Percentiles rank a stretch among this genome's conserved stretches.
These are phyloP conservation scores for Formica aserva DNA, from an alignment of 2,888 invertebrate genomes.

Conservation along the genomic window DNA sequence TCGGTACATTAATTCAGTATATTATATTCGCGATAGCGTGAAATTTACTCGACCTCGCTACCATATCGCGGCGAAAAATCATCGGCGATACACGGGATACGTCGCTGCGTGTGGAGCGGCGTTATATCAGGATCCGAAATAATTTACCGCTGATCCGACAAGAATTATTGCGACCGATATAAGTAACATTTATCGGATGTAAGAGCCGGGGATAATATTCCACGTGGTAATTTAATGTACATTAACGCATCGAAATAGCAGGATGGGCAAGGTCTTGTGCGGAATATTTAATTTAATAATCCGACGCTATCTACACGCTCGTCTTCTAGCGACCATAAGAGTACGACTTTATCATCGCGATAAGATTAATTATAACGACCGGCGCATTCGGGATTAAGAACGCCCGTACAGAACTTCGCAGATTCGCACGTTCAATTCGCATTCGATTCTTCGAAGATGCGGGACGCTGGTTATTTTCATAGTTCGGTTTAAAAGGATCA, in stretches of 20 bases:
- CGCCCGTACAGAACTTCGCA: slow-evolving; percentile 17
- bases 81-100: slow-evolving; percentile 27
- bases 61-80: slow-evolving; percentile 55
- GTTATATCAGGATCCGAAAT: slow-evolving; percentile 68
- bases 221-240: slow-evolving; percentile 70
- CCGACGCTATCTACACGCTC: slow-evolving; percentile 39
- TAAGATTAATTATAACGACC: slow-evolving; percentile 59
- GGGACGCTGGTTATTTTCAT: slow-evolving; percentile 15
- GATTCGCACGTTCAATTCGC: not conserved
- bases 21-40: slow-evolving; percentile 1
- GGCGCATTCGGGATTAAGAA: slow-evolving; percentile 3
- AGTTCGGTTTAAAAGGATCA: not conserved
- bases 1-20: slow-evolving; percentile 24
- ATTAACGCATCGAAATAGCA: slow-evolving; percentile 67
- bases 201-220: slow-evolving; percentile 68
- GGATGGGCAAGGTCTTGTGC: slow-evolving; percentile 57
- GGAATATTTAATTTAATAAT: slow-evolving; percentile 74
- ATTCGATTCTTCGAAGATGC: slow-evolving; percentile 29
- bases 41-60: slow-evolving; percentile 1
- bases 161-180: slow-evolving; percentile 73
- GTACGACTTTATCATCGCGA: slow-evolving; percentile 49
- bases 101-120: slow-evolving; percentile 67
- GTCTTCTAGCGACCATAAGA: slow-evolving; percentile 22
- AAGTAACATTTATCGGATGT: slow-evolving; percentile 70
- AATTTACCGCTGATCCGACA: slow-evolving; percentile 69